Evolutionary conservation across 2,113 vertebrate genomes (phyloP), one percentile per base, ranked within the genome.

Genomic region (Actenoides hombroni): DNA sequence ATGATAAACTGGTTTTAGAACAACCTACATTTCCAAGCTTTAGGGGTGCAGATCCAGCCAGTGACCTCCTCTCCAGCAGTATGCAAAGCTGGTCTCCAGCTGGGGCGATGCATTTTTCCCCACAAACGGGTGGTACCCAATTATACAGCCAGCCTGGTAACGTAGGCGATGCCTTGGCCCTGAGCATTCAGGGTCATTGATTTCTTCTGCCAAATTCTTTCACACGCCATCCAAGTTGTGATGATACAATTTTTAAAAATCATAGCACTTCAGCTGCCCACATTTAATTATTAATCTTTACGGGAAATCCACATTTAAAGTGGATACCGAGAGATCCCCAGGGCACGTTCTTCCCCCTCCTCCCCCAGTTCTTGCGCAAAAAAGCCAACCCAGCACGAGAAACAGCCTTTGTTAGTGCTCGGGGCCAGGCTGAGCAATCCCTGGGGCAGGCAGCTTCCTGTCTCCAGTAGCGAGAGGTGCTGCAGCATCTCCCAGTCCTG

Each of bases 141-240:
- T 67, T 11, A 15, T 0, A 39, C 18, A 44, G 56, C 10, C 18
- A 39, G 60, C 9, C 44, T 40, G 74, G 33, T 40, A 90, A 60
- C 0, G 0, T 61, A 60, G 69, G n/a, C 33, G 1, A 0, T 26
- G 65, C 7, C 61, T 91, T 25, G 51, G 65, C 16, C 61, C 81
- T 79, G 63, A 65, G 37, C 28, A 35, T 21, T 59, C 0, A 0
- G 64, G 57, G 35, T 57, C 31, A 73, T 39, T 76, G 57, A 24
- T 28, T 90, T n/a, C 49, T 54, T 44, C 53, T 67, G 44, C 48
- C 80, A 71, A 90, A 68, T 75, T 83, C 90, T 95, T 89, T 48
- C 88, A 78, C 35, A 79, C 94, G 21, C 42, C 73, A 48, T 31
- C 59, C 4, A 3, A 64, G 76, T 61, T 46, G 33, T 39, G n/a